phyloP scores from a whole-genome alignment of 2,888 invertebrate species.

The Neoaliturus tenellus region DNA sequence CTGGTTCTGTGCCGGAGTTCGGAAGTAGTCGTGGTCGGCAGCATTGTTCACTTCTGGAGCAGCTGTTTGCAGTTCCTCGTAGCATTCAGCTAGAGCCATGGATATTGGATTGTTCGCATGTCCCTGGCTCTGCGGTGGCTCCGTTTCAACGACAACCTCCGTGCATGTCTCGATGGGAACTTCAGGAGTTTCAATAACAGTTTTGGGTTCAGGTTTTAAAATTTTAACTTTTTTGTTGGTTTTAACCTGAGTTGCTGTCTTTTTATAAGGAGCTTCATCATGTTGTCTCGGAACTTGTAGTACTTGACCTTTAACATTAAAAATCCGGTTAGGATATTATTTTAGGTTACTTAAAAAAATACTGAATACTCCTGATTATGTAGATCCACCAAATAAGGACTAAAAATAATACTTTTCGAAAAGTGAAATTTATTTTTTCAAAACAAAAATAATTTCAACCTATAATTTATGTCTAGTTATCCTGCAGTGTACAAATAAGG shows the following conservation, averaged over 20 bases:
- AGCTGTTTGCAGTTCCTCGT: constrained; percentile 12
- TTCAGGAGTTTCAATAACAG: constrained; percentile 14
- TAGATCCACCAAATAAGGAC: too few relatives aligned
- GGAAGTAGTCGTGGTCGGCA: constrained; percentile 37
- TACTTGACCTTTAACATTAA: constrained; percentile 22
- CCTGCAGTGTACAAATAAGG: too few relatives aligned
- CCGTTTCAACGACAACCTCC: not conserved
- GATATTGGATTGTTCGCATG: not conserved
- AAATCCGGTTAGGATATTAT: too few relatives aligned
- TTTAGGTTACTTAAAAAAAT: too few relatives aligned
- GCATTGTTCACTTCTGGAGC: not conserved
- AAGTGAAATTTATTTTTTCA: too few relatives aligned
- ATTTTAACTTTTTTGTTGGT: not conserved
- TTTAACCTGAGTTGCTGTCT: not conserved
- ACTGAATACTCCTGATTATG: too few relatives aligned
- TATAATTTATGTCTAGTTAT: too few relatives aligned
- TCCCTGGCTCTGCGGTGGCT: not conserved
- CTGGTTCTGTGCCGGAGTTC: not conserved
- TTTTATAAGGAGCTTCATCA: constrained; percentile 24
- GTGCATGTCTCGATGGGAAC: constrained; percentile 26
- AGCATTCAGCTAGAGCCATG: constrained; percentile 23
- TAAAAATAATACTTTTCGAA: too few relatives aligned
- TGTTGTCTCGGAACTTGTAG: constrained; percentile 41
- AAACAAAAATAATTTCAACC: too few relatives aligned
- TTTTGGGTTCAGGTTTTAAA: constrained; percentile 17